A percentile compares a stretch with the other conserved stretches of the same genome.
These are phyloP conservation scores for Drosophila nigrodunni DNA, from an alignment of 1,140 invertebrate species.

Conservation along the genomic window DNA sequence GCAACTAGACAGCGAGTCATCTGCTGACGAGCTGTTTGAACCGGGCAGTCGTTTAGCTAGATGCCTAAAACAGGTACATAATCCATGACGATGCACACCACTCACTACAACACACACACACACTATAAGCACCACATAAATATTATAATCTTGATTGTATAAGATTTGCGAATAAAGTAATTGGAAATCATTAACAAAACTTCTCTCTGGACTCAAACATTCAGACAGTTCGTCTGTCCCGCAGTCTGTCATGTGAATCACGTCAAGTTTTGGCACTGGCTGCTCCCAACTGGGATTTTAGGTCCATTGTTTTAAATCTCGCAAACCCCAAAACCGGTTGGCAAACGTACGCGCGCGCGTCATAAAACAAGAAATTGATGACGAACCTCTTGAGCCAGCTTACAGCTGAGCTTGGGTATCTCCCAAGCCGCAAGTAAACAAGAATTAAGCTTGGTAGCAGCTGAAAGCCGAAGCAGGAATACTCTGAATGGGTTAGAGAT, in stretches of 20 bases:
- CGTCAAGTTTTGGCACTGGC: conserved; percentile 5
- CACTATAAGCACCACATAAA: conserved; percentile 13
- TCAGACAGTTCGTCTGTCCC: conserved; percentile 17
- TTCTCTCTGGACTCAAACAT: conserved; percentile 26
- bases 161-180: conserved; percentile 58
- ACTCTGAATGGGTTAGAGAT: conserved; percentile 20
- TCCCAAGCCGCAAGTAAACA: conserved; percentile 72
- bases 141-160: conserved; percentile 41
- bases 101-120: conserved; percentile 23
- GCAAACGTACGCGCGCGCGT: conserved; percentile 40
- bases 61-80: conserved; percentile 35
- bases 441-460: conserved; percentile 13
- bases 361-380: conserved; percentile 54
- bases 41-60: conserved; percentile 31
- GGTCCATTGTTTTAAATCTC: conserved; percentile 22
- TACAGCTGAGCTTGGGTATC: conserved; percentile 58
- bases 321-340: conserved; percentile 53
- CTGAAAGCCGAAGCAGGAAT: conserved; percentile 17
- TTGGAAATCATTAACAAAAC: conserved; percentile 56
- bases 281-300: conserved; percentile 23
- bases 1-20: conserved; percentile 43
- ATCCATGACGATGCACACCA: conserved; percentile 62
- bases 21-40: conserved; percentile 30
- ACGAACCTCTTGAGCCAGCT: conserved; percentile 53
- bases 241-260: conserved; percentile 55